Evolutionary conservation across 2,888 invertebrate species (phyloP), one percentile per base, ranked within the genome.

Genomic region (Prionchulus punctatus): DNA sequence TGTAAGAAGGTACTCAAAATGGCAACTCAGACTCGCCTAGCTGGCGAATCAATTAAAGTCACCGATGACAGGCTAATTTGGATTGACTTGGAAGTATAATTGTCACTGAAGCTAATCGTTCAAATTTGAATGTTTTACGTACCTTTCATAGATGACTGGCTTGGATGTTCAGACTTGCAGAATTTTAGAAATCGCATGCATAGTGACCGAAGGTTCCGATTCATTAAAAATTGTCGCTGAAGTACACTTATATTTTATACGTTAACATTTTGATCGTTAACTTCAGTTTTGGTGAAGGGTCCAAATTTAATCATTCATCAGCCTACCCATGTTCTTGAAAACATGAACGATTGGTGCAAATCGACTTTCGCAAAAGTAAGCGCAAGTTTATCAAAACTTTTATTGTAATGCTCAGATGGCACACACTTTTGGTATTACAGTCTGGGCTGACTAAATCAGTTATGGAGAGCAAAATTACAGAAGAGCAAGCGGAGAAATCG

Each of bases 121-220:
- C 67, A 42, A 60, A 67, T 31, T 66, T 64, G 66, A 60, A 66
- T 45, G 67, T 67, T 54, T 66, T 25, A 45, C 25, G n/a, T 26
- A 12, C 28, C 4, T 12, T 12, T 66, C 74, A 56, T 67, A 83
- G 82, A 87, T 96, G 89, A 87, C 90, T 7, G 94, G 94, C 0
- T 73, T 94, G 21, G 79, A 91, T 69, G 70, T 83, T 51, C 76
- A 82, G 0, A 80, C 74, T 54, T 83, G 88, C 67, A 79, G 82
- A 60, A 85, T 96, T 55, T 72, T 96, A 66, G 94, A 96, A 77
- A 80, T 91, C 56, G 86, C 89, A 0, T 86, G 88, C 69, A 69
- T 94, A 30, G 78, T 96, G 55, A 94, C 94, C 0, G 87, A 92
- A 47, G 64, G 60, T 1, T 61, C 52, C 59, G 23, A 27, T 4